These are phyloP conservation scores for Amphipyra berbera DNA, from an alignment of 2,888 invertebrate species.

Conservation along the genomic window DNA sequence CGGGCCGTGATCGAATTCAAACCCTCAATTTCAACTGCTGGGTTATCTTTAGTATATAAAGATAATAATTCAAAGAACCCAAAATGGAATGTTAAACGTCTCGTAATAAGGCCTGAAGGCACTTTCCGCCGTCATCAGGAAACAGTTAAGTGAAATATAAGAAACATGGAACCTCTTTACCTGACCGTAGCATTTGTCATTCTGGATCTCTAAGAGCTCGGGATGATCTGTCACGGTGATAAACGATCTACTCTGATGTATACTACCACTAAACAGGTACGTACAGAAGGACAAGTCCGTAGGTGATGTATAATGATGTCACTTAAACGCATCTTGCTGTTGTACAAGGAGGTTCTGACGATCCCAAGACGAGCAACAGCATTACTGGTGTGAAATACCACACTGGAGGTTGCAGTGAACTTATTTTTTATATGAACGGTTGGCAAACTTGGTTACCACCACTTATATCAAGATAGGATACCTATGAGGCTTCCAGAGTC, in stretches of 20 bases:
- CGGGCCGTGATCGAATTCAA: too few species aligned
- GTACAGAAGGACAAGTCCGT: constrained; percentile 21
- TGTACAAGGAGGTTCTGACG: too few species aligned
- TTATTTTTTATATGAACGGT: too few species aligned
- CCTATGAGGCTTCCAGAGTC: too few species aligned
- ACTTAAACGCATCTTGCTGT: too few species aligned
- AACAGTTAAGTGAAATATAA: constrained; percentile 76
- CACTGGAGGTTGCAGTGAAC: too few species aligned
- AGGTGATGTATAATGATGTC: not conserved
- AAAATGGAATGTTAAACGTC: not conserved
- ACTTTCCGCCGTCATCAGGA: constrained; percentile 38
- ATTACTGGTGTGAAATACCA: too few species aligned
- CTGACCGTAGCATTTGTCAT: constrained; percentile 87
- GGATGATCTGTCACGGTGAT: constrained; percentile 85
- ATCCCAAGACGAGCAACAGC: too few species aligned
- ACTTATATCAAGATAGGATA: too few species aligned
- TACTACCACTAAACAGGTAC: constrained; percentile 12
- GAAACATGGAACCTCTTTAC: constrained; percentile 78
- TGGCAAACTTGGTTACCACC: too few species aligned
- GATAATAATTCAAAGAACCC: not conserved
- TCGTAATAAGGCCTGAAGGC: constrained; percentile 24
- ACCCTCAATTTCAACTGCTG: too few species aligned
- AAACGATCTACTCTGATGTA: constrained; percentile 80
- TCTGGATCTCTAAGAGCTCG: constrained; percentile 66
- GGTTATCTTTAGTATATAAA: too few species aligned